phyloP scores from a whole-genome alignment of 1,140 invertebrate genomes.

The Mizuhopecten yessoensis region DNA sequence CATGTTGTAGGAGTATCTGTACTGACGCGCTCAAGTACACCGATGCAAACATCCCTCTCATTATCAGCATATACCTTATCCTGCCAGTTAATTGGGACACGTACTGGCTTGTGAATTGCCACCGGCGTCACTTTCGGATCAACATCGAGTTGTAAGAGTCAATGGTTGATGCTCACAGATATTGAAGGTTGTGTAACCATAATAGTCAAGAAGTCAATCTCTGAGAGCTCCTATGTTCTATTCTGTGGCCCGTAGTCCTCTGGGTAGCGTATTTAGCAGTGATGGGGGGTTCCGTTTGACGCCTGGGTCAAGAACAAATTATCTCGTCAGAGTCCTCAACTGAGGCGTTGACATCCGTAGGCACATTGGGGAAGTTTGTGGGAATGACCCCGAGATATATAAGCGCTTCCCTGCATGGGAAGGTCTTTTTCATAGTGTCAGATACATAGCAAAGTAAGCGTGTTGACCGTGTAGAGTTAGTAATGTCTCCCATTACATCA shows the following conservation, averaged over 20 bases:
- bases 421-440: slow-evolving; percentile 44
- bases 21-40: slow-evolving; percentile 46
- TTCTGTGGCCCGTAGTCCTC: slow-evolving; percentile 49
- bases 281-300: not conserved
- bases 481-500: no score
- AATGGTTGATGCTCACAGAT: slow-evolving; percentile 62
- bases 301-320: not conserved
- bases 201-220: slow-evolving; percentile 59
- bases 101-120: slow-evolving; percentile 59
- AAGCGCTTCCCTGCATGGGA: slow-evolving; percentile 49
- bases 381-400: slow-evolving; percentile 23
- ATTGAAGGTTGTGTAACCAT: slow-evolving; percentile 59
- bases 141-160: slow-evolving; percentile 54
- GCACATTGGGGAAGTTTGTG: slow-evolving; percentile 39
- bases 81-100: slow-evolving; percentile 59
- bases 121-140: slow-evolving; percentile 59
- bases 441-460: slow-evolving; percentile 42
- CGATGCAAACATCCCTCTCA: slow-evolving; percentile 40
- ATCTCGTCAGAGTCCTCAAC: not conserved
- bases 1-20: slow-evolving; percentile 46
- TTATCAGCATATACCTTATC: slow-evolving; percentile 56
- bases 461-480: no score
- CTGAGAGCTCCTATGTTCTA: slow-evolving; percentile 52
- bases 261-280: not conserved
- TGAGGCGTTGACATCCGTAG: not conserved